Base-by-base conservation (phyloP, 1,140 invertebrate species). In the Patella vulgata region DNA sequence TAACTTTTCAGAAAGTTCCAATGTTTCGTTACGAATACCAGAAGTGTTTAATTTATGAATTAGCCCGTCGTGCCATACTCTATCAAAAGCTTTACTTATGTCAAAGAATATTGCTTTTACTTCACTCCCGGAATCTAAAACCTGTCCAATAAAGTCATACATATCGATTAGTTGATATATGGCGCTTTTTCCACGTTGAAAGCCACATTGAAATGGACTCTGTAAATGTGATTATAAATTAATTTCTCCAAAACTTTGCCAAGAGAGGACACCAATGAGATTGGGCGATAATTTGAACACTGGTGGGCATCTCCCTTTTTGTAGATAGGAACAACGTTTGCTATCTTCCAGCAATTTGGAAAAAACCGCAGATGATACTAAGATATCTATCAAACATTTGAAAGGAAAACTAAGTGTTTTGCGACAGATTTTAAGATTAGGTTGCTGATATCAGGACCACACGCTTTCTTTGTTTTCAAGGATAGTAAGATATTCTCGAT, bases 91-190 rank as follows among this genome's bases (percentile, higher is more conserved):
- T 47, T 46, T 58, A 36, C 43, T 47, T 12, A 58, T 58, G 19
- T 58, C 56, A 27, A 42, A 58, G 14, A 58, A 58, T 19, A 58
- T 43, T 6, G 42, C 56, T 48, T 43, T 44, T 11, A 58, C 43
- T 23, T 58, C 56, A n/a, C 47, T 46, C 21, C 46, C 56, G n/a
- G 42, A 33, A 21, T 58, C 56, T 14, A 47, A 4, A 14, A 30
- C 27, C 27, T 48, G n/a, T 4, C n/a, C 6, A 27, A 58, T 46
- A 19, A 47, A 46, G 21, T 58, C 39, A 39, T 47, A 47, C 4
- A 58, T 27, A 27, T 47, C 46, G 12, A 43, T 58, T 6, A 58
- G 43, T 36, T 58, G 56, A 21, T 58, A 46, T 5, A 58, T 43
- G 14, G 56, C 47, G 12, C 42, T 47, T 36, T 47, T 43, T n/a